Evolutionary conservation across 2,113 vertebrate species (phyloP).

Genomic region (Lipotes vexillifer): DNA sequence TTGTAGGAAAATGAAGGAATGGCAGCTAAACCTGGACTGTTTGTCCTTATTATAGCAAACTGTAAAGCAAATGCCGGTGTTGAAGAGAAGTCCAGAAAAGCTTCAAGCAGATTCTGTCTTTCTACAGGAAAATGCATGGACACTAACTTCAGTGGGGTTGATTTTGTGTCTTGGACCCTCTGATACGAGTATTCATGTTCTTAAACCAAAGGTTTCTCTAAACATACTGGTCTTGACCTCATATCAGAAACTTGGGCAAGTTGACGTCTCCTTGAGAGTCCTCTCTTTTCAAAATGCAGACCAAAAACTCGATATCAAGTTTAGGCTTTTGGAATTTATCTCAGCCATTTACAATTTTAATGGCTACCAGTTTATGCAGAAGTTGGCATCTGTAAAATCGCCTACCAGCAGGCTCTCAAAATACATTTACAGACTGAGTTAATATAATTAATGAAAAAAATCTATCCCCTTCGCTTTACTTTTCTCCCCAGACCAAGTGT

Average conservation of each 20-base stretch:
- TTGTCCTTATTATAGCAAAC: not conserved
- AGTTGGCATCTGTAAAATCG: not conserved
- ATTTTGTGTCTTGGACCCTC: not conserved
- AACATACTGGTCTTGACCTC: not conserved
- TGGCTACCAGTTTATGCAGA: conserved; percentile 33
- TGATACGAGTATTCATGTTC: not conserved
- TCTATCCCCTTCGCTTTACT: not conserved
- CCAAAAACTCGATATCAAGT: not conserved
- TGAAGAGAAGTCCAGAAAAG: not conserved
- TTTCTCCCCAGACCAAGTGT: not conserved
- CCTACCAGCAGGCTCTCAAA: not conserved
- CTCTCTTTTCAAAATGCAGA: conserved; percentile 34
- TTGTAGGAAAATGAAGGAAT: conserved; percentile 29
- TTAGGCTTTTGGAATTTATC: conserved; percentile 54
- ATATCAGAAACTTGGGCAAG: not conserved
- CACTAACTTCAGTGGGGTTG: not conserved
- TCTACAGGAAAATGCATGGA: not conserved
- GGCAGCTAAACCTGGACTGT: not conserved
- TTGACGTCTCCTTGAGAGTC: not conserved
- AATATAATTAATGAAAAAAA: not conserved
- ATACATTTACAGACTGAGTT: not conserved
- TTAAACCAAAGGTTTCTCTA: conserved; percentile 8
- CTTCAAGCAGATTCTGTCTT: not conserved
- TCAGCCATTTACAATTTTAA: conserved; percentile 46
- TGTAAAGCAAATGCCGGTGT: not conserved